Base-by-base conservation (phyloP, 1,140 invertebrate species). In the Octopus bimaculoides region DNA sequence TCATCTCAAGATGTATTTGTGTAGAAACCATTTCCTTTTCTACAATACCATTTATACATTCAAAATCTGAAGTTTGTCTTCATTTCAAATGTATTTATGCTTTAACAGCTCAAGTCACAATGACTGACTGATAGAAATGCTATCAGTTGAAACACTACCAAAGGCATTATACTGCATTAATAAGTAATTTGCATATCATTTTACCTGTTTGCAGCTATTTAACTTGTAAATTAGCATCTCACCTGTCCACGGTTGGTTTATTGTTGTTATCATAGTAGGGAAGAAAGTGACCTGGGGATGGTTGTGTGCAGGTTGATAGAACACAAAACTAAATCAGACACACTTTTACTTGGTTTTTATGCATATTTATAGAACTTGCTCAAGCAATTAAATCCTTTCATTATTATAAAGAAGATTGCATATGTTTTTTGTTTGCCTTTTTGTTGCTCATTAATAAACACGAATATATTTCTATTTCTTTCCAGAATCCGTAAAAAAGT, bases 401-500 rank as follows among this genome's bases (percentile, higher is more conserved):
- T 7, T 10, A 76, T 3, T 10, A 76, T 3, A 55, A 7, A 14
- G 8, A 76, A 17, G 53, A 20, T 12, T 41, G 4, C 9, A 14
- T 14, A 2, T 17, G 54, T 41, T 7, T 41, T n/a, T 76, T 73
- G 73, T 75, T 55, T 77, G 79, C 78, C 78, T 75, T 81, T 75
- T 53, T 26, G 56, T 75, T 71, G 53, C 66, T 78, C 8, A 66
- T 66, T 5, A 81, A 89, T 95, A 96, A 89, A 92, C 95, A 79
- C 93, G 93, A 85, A 26, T n/a, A 66, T 54, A 20, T 77, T 26
- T 78, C 78, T 86, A 14, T 69, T 55, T 83, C 61, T 83, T 78
- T 81, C 8, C 81, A 90, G 89, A 82, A 87, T 90, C 82, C 89
- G 95, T 85, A 97, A 97, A 92, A 83, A 88, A 20, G 95, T 98